A percentile compares a stretch with the other conserved stretches of the same genome.
Conservation (phyloP, 2,113 vertebrate species). For the Apodemus sylvaticus region DNA sequence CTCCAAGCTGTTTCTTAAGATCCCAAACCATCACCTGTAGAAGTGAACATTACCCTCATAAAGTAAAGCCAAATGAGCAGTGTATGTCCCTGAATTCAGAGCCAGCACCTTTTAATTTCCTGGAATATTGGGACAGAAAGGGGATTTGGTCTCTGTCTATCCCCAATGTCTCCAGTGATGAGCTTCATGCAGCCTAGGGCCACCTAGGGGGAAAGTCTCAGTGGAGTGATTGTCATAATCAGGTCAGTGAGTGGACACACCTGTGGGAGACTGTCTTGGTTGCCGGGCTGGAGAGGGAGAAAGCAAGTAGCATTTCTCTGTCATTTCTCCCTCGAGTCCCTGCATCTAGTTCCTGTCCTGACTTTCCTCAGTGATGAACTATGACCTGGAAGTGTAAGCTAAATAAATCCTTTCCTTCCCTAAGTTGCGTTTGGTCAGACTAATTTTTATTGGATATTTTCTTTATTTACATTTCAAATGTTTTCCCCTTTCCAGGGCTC, state of each 20-base stretch:
- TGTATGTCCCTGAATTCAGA: neutral
- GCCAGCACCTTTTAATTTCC: neutral
- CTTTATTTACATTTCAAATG: too few relatives aligned
- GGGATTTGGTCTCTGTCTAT: neutral
- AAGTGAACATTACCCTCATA: neutral
- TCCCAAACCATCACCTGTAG: neutral
- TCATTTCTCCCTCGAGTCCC: neutral
- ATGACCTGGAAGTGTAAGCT: neutral
- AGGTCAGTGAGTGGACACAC: neutral
- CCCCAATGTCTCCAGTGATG: neutral
- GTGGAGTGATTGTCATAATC: neutral
- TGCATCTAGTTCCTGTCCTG: neutral
- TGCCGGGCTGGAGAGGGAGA: neutral
- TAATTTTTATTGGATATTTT: neutral
- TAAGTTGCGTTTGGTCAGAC: neutral
- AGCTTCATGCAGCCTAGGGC: neutral
- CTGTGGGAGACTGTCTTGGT: neutral
- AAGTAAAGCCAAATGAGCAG: neutral
- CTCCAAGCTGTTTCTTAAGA: neutral
- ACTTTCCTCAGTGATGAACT: neutral
- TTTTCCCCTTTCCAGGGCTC: too few relatives aligned
- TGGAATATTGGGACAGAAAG: constrained; percentile 23
- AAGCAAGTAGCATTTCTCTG: neutral
- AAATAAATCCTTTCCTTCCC: neutral
- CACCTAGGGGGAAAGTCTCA: neutral